Evolutionary conservation across 1,140 invertebrate species (phyloP), one percentile per base, ranked within the genome.

Genomic region (Brachionus calyciflorus): DNA sequence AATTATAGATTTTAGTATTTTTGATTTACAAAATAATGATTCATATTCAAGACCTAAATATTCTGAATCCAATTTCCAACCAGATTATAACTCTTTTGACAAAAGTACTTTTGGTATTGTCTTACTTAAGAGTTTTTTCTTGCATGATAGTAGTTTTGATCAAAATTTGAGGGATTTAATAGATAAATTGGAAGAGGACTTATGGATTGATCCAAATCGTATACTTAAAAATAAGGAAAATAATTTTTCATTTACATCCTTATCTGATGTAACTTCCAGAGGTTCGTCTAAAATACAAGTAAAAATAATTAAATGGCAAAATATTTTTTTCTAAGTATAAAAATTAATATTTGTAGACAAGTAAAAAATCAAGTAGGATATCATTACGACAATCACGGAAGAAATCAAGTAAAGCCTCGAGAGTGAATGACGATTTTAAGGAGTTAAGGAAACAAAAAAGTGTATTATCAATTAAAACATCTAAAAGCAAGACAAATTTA

Each of bases 191-290:
- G 53, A 55, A 21, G 53, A 55, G 12, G 24, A 55, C 14, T n/a
- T 55, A 14, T 55, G 53, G 53, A 55, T 55, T n/a, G 33, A 55
- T 55, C 53, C 53, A 12, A 17, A 28, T 12, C 0, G 33, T 7
- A 28, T 55, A n/a, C 24, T 55, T 28, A 55, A 55, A 55, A 55
- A 55, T 10, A 55, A 55, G 9, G 28, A 24, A 30, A 55, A 55
- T 26, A 55, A 55, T 55, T 55, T 55, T 28, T 55, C 53, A 14
- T 55, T 55, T 7, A 55, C 53, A n/a, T 55, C 53, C n/a, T 26
- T 55, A 7, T 55, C 53, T 55, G 24, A 26, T 26, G 53, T 26
- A 5, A 55, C 21, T n/a, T 55, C 53, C 12, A 55, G 33, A 55
- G 33, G 24, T 12, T 55, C 53, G 7, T 55, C 53, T n/a, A 55